phyloP scores from a whole-genome alignment of 2,113 vertebrate species.

The Lichenostomus cassidix region DNA sequence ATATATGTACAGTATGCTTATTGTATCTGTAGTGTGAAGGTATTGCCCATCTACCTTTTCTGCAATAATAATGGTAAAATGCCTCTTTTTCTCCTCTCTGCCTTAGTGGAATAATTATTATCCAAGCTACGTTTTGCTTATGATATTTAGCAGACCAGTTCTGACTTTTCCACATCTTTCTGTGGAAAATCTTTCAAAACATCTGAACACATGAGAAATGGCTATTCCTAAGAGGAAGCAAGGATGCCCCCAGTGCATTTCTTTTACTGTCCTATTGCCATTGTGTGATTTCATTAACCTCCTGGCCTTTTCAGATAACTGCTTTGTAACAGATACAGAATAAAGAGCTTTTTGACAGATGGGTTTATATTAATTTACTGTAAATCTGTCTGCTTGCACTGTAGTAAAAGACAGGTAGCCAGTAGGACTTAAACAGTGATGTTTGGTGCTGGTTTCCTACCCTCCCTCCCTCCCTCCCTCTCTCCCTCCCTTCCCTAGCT shows the following conservation, averaged over 20 bases:
- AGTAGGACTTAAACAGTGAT: neutral
- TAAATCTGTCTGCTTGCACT: neutral
- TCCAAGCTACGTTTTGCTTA: neutral
- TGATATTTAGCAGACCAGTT: neutral
- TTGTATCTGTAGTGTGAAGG: neutral
- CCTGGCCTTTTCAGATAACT: neutral
- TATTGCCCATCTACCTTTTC: neutral
- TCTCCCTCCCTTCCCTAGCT: neutral
- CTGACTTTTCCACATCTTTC: neutral
- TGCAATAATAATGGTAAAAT: neutral
- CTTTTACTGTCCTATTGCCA: neutral
- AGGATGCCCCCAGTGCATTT: neutral
- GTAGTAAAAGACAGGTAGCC: neutral
- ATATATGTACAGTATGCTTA: neutral
- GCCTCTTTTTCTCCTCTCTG: neutral
- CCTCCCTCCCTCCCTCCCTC: neutral
- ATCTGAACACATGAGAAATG: constrained; percentile 12
- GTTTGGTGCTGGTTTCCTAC: neutral
- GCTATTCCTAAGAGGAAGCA: neutral
- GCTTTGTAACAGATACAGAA: neutral
- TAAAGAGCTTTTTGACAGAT: constrained; percentile 13
- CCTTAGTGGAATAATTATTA: constrained; percentile 5
- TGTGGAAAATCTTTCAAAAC: neutral
- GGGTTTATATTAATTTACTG: constrained; percentile 3
- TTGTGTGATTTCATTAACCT: neutral